Conservation (phyloP, 1,140 invertebrate genomes). For the Heliothis virescens region DNA sequence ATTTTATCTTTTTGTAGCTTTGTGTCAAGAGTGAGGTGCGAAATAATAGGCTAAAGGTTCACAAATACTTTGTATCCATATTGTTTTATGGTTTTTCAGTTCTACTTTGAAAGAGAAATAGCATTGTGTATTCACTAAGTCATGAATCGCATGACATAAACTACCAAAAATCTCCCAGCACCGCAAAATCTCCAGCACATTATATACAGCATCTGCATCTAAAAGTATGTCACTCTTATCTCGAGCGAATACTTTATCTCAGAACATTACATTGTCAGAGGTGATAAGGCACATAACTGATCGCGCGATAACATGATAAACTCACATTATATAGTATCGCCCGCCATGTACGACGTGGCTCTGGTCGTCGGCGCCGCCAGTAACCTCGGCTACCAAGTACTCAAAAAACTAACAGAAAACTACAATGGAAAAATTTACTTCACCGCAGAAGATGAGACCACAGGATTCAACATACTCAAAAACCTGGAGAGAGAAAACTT, state of each 20-base stretch:
- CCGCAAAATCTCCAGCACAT: slow-evolving; percentile 4
- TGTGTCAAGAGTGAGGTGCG: too few species aligned
- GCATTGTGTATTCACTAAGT: too few species aligned
- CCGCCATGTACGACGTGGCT: slow-evolving; percentile 76
- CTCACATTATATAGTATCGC: slow-evolving; percentile 63
- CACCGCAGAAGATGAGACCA: slow-evolving; percentile 77
- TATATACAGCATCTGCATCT: slow-evolving; percentile 45
- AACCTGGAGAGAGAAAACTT: slow-evolving; percentile 62
- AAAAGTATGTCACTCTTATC: slow-evolving; percentile 46
- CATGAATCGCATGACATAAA: too few species aligned
- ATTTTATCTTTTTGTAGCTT: too few species aligned
- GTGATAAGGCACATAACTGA: slow-evolving; percentile 45
- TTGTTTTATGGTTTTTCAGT: too few species aligned
- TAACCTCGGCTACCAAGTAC: slow-evolving; percentile 79
- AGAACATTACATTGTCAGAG: slow-evolving; percentile 40
- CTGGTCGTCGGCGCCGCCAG: slow-evolving; percentile 77
- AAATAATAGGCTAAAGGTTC: too few species aligned
- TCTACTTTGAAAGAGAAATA: too few species aligned
- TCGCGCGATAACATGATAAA: slow-evolving; percentile 66
- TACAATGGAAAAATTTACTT: slow-evolving; percentile 81
- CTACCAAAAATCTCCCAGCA: background rate
- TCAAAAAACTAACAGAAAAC: slow-evolving; percentile 72
- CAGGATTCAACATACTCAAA: slow-evolving; percentile 73
- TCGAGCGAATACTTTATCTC: slow-evolving; percentile 36
- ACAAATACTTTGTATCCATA: too few species aligned